Evolutionary conservation across 2,797 vertebrate species (phyloP), one percentile per base, ranked within the genome.

Genomic region (Eospalax fontanierii): DNA sequence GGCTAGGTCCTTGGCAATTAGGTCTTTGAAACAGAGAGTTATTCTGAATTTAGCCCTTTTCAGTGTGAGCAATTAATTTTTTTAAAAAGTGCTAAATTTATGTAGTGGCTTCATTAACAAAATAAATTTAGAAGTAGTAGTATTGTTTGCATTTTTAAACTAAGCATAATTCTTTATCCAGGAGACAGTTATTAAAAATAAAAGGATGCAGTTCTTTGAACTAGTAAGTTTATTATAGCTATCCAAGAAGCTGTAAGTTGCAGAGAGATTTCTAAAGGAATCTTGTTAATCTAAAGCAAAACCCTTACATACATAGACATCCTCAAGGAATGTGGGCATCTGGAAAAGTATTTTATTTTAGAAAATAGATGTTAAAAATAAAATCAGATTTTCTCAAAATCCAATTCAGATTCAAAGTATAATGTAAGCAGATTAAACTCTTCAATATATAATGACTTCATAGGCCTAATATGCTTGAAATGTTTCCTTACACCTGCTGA

Each of bases 1-100:
- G 99, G 99, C 99, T 99, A 99, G 99, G 98, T 99, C 99, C 99
- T 99, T 99, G 98, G 99, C 99, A 99, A 99, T 99, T 99, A 99
- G 98, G 98, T 99, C 99, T 99, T 99, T 99, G 99, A 99, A 99
- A 99, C 99, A 99, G 98, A 98, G 98, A 99, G 99, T 98, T 98
- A 99, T 99, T 99, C 99, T 98, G 99, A 99, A 99, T 99, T 98
- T 98, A 98, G 98, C 98, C 98, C 98, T 99, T 99, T 99, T 99
- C 99, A 98, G 98, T 98, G 98, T 98, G 98, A 98, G 98, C 99
- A 99, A 99, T 99, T 99, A 99, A 99, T 79, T 90, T 94, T 85
- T 74, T 99, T 98, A 98, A 98, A 98, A 98, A 98, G 98, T 98
- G 98, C 98, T 98, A 98, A 98, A 98, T 98, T 98, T 98, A 99